Conservation (phyloP, 2,113 vertebrate genomes). For the Nettapus auritus region DNA sequence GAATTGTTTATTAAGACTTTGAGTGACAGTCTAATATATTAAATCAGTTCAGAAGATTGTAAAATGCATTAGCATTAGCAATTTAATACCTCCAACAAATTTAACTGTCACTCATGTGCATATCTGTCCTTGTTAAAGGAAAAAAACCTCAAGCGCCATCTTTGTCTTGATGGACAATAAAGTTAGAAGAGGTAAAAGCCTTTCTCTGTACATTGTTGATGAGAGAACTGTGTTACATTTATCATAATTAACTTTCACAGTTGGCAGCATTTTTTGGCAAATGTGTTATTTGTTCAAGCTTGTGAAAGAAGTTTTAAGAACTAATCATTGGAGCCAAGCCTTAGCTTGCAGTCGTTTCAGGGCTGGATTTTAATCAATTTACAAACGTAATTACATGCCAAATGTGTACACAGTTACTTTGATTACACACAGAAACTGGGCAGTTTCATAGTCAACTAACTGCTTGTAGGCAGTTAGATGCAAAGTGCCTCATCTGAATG, state of each 20-base stretch:
- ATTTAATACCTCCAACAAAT: constrained; percentile 85
- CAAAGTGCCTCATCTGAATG: constrained; percentile 17
- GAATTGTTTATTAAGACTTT: constrained; percentile 83
- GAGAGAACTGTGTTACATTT: constrained; percentile 58
- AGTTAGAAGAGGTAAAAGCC: constrained; percentile 60
- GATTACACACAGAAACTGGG: constrained; percentile 62
- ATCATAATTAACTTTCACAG: constrained; percentile 74
- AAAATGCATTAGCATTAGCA: constrained; percentile 82
- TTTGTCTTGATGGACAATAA: constrained; percentile 68
- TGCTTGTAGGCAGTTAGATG: constrained; percentile 28
- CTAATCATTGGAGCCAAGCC: constrained; percentile 50
- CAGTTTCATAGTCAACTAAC: constrained; percentile 57
- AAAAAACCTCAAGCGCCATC: constrained; percentile 53
- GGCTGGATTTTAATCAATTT: constrained; percentile 69
- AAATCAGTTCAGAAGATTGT: constrained; percentile 83
- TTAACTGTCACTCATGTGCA: constrained; percentile 81
- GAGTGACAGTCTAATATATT: constrained; percentile 85
- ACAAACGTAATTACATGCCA: constrained; percentile 61
- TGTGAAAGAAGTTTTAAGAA: constrained; percentile 59
- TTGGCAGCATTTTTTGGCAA: constrained; percentile 61
- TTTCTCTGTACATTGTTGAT: constrained; percentile 9
- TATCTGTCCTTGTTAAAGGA: constrained; percentile 75
- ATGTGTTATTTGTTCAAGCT: constrained; percentile 45
- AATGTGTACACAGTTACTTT: constrained; percentile 68
- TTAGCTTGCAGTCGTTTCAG: constrained; percentile 51